phyloP scores from a whole-genome alignment of 2,888 invertebrate genomes.

The Eueremaeus valkanovi region DNA sequence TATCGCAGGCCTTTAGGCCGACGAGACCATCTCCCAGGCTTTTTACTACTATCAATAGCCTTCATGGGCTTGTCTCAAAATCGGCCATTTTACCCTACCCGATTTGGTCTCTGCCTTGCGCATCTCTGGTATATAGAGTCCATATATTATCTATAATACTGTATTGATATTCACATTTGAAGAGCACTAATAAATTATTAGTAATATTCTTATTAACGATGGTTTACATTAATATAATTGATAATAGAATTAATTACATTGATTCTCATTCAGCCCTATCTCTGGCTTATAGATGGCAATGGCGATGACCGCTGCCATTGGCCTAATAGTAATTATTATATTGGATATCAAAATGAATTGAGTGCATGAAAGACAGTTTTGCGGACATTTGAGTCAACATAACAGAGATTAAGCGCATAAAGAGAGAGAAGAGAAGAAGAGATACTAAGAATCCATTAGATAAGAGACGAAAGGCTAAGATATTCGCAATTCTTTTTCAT shows the following conservation, averaged over 20 bases:
- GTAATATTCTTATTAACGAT: background rate
- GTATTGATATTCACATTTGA: background rate
- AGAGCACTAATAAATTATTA: background rate
- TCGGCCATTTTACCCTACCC: background rate
- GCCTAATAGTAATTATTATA: background rate
- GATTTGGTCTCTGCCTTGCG: background rate
- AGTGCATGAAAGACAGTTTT: background rate
- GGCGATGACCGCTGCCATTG: background rate
- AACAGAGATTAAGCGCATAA: background rate
- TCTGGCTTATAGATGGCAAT: background rate
- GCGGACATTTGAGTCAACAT: background rate
- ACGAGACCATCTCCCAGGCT: too few species aligned
- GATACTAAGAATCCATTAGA: background rate
- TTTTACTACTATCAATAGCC: too few species aligned
- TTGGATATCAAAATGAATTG: background rate
- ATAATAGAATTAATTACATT: background rate
- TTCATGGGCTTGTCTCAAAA: too few species aligned
- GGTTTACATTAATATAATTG: too few species aligned
- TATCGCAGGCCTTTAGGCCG: too few species aligned
- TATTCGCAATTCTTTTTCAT: background rate
- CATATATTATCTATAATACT: background rate
- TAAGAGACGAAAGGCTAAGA: background rate
- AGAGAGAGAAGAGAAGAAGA: background rate
- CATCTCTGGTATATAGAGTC: too few species aligned
- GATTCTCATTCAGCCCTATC: background rate